Percentiles rank a stretch among this genome's conserved stretches.
These are phyloP conservation scores for Sparus aurata DNA, from an alignment of 2,797 vertebrate genomes.

Conservation along the genomic window DNA sequence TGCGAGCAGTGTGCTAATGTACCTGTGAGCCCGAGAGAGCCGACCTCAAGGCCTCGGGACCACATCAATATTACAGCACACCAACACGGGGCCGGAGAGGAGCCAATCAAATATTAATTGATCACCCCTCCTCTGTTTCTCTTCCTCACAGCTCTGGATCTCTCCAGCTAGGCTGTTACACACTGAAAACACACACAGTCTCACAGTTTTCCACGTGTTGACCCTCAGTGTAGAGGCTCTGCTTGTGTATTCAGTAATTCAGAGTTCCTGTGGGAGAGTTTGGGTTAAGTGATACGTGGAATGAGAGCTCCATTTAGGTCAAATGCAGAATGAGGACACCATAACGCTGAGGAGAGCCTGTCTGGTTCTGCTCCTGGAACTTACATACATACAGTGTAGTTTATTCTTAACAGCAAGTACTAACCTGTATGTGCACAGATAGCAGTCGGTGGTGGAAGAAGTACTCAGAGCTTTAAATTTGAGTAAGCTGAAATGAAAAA, in stretches of 20 bases:
- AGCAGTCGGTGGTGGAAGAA: background rate
- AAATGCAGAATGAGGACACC: conserved; percentile 18
- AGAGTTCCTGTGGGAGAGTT: conserved; percentile 11
- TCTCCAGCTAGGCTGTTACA: background rate
- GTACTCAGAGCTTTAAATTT: background rate
- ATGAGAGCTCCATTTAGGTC: conserved; percentile 11
- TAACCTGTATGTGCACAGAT: background rate
- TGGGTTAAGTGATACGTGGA: conserved; percentile 24
- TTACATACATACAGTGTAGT: background rate
- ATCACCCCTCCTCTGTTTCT: conserved; percentile 2
- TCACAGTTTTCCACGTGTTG: background rate
- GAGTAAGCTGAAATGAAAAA: background rate
- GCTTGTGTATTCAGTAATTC: conserved; percentile 27
- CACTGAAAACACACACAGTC: conserved; percentile 16
- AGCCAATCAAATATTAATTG: conserved; percentile 69
- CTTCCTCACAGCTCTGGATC: background rate
- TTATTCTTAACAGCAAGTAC: no score
- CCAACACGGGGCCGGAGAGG: conserved; percentile 15
- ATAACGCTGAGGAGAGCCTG: conserved; percentile 32
- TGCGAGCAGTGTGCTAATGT: conserved; percentile 31
- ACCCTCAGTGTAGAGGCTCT: conserved; percentile 5
- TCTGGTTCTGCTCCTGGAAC: background rate
- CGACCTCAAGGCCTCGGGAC: conserved; percentile 42
- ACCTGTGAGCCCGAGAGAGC: conserved; percentile 20
- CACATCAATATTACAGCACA: conserved; percentile 61